These are phyloP conservation scores for Lasioglossum pauxillum DNA, from an alignment of 2,888 invertebrate genomes.

Conservation along the genomic window DNA sequence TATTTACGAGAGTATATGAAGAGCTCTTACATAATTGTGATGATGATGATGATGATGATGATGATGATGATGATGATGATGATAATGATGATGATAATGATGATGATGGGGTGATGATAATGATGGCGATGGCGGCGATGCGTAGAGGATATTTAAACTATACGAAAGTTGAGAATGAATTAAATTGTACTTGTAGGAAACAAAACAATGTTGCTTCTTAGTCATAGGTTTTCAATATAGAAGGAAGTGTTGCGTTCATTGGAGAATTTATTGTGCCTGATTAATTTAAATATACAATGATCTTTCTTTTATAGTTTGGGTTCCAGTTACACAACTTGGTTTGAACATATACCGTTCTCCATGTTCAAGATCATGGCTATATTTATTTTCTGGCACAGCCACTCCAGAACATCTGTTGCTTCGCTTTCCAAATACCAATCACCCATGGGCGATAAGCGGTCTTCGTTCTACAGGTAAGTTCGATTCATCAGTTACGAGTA, in stretches of 20 bases:
- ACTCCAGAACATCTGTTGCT: slow-evolving; percentile 88
- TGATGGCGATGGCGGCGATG: slow-evolving; percentile 5
- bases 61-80: background rate
- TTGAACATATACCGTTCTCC: slow-evolving; percentile 86
- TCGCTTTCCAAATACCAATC: slow-evolving; percentile 89
- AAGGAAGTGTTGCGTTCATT: slow-evolving; percentile 60
- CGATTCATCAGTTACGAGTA: background rate
- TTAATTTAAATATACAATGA: slow-evolving; percentile 79
- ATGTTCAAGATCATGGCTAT: slow-evolving; percentile 90
- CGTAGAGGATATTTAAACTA: slow-evolving; percentile 41
- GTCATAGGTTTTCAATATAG: slow-evolving; percentile 54
- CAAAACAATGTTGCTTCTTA: slow-evolving; percentile 46
- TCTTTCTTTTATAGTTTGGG: slow-evolving; percentile 67
- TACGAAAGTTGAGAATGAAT: slow-evolving; percentile 37
- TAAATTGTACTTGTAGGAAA: slow-evolving; percentile 52
- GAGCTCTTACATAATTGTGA: slow-evolving; percentile 36
- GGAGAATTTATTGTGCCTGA: slow-evolving; percentile 76
- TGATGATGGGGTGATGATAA: background rate
- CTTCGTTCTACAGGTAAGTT: slow-evolving; percentile 85
- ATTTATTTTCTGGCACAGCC: slow-evolving; percentile 91
- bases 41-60: slow-evolving; percentile 1
- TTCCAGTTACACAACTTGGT: slow-evolving; percentile 69
- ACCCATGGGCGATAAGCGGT: slow-evolving; percentile 87
- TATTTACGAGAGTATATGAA: slow-evolving; percentile 38
- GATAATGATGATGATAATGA: background rate